Percentiles rank a stretch among this genome's conserved stretches.
phyloP scores from a whole-genome alignment of 2,113 vertebrate genomes.

The Halichoeres trimaculatus region DNA sequence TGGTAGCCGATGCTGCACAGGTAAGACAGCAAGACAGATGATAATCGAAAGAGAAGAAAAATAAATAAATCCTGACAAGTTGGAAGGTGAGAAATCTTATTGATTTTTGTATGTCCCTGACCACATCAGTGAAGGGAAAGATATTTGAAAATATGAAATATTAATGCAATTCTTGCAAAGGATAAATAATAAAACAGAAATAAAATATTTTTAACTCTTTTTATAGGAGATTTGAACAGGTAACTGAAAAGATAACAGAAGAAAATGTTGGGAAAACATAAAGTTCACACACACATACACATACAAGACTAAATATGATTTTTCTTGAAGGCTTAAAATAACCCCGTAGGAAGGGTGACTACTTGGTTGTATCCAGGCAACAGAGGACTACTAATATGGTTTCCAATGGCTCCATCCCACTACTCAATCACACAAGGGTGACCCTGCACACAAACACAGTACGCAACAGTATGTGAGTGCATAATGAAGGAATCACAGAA shows the following conservation, averaged over 20 bases:
- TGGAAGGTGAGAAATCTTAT: slow-evolving; percentile 1
- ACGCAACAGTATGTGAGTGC: slow-evolving; percentile 39
- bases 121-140: neutral
- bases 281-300: slow-evolving; percentile 28
- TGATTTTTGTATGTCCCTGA: slow-evolving; percentile 10
- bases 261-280: slow-evolving; percentile 7
- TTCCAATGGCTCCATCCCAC: slow-evolving; percentile 71
- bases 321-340: slow-evolving; percentile 80
- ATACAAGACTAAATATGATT: slow-evolving; percentile 48
- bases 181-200: neutral
- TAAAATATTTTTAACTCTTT: neutral
- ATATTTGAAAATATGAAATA: neutral
- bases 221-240: too few species aligned
- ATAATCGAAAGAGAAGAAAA: slow-evolving; percentile 13
- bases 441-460: slow-evolving; percentile 57
- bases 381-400: slow-evolving; percentile 74
- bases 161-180: neutral
- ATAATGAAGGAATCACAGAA: slow-evolving; percentile 55
- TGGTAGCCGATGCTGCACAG: slow-evolving; percentile 12
- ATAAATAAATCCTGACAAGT: neutral
- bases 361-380: slow-evolving; percentile 81
- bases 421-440: slow-evolving; percentile 72
- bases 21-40: slow-evolving; percentile 29
- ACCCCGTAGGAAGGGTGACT: slow-evolving; percentile 63
- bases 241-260: neutral